These are phyloP conservation scores for Lacanobia oleracea DNA, from an alignment of 2,888 invertebrate species.

Conservation along the genomic window DNA sequence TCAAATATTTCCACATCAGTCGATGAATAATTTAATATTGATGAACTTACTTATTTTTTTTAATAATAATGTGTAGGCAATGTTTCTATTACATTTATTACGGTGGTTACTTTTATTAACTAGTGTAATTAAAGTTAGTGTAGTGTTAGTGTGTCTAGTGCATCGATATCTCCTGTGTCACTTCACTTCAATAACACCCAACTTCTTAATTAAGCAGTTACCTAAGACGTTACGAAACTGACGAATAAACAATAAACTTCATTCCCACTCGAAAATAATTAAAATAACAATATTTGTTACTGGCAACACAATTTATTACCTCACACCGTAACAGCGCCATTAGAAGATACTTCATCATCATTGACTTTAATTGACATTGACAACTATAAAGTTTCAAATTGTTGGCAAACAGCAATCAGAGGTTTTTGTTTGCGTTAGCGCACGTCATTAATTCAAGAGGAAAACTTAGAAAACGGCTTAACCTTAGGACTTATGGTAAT, in stretches of 20 bases:
- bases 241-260: conserved; percentile 45
- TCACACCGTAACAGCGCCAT: conserved; percentile 53
- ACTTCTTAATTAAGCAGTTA: conserved; percentile 12
- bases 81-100: neutral
- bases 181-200: conserved; percentile 26
- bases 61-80: neutral
- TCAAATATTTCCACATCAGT: no score
- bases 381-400: conserved; percentile 63
- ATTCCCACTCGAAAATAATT: conserved; percentile 28
- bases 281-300: conserved; percentile 39
- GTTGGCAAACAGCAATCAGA: conserved; percentile 61
- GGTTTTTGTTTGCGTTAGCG: conserved; percentile 47
- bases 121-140: conserved; percentile 3
- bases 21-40: no score
- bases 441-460: conserved; percentile 43
- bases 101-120: conserved; percentile 6
- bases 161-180: neutral
- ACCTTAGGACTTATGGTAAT: conserved; percentile 4
- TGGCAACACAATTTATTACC: conserved; percentile 42
- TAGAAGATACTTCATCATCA: conserved; percentile 72
- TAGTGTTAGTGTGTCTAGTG: no score
- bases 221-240: conserved; percentile 6
- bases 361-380: conserved; percentile 76
- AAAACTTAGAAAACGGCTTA: conserved; percentile 7
- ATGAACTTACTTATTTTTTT: no score